Evolutionary conservation across 2,797 vertebrate species (phyloP), one percentile per base, ranked within the genome.

Genomic region (Margarornis squamiger): DNA sequence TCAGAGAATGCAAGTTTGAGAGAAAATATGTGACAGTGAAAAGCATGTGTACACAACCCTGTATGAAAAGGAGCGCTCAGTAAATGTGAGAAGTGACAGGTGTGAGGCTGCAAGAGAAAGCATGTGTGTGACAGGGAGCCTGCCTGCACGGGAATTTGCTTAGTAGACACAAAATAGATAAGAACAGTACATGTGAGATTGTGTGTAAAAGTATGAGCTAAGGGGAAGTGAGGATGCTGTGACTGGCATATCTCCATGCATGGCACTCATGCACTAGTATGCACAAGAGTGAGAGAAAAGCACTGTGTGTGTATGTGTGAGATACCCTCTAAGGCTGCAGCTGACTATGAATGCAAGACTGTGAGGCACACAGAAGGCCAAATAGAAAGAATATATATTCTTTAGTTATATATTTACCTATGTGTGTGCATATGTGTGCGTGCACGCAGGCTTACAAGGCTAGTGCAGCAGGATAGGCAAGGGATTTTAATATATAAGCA

Each of bases 11-110:
- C 45, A 73, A 88, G 83, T 93, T 46, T 78, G 36, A 88, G 62
- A 67, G 51, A 73, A 88, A 80, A 92, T 92, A 46, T 10, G 43
- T 73, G 71, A 30, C n/a, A 46, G 46, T 34, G n/a, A 85, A 90
- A 85, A 92, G 75, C 48, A n/a, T 80, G 63, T 36, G 51, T 23
- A 74, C 0, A 2, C 70, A 81, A 66, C 34, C 30, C n/a, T 66
- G n/a, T 65, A 79, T 34, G 52, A 77, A 85, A 94, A 90, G 86
- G 67, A 93, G 20, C 24, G 6, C 74, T 90, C 6, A 1, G 45
- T 66, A 92, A 88, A 88, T 23, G 59, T 74, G 85, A 87, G 87
- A 68, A 84, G 61, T 67, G 89, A 86, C 75, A 80, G 93, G 86
- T 29, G 51, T 30, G 58, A 85, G 83, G 62, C 48, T 95, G 73